Percentiles rank a stretch among this genome's conserved stretches.
phyloP scores from a whole-genome alignment of 1,140 invertebrate genomes.

The Scaptomyza graminum region DNA sequence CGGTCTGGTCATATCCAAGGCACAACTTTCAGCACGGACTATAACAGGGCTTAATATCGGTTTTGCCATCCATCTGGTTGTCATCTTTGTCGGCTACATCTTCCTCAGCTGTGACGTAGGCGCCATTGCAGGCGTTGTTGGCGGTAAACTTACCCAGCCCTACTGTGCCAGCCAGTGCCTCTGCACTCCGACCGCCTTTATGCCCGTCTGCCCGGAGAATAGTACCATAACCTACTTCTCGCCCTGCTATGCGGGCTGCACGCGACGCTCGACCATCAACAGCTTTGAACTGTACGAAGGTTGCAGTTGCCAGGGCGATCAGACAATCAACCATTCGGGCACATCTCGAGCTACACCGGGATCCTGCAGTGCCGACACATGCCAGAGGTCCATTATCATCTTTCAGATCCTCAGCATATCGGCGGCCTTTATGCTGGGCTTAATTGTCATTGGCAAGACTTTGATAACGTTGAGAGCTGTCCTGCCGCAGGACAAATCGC shows the following conservation, averaged over 20 bases:
- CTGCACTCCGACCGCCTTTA: slow-evolving; percentile 86
- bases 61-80: slow-evolving; percentile 71
- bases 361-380: slow-evolving; percentile 85
- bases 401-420: slow-evolving; percentile 85
- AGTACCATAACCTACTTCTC: slow-evolving; percentile 87
- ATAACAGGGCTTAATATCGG: slow-evolving; percentile 85
- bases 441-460: slow-evolving; percentile 85
- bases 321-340: slow-evolving; percentile 36
- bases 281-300: slow-evolving; percentile 84
- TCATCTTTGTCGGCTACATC: slow-evolving; percentile 85
- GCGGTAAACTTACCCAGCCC: slow-evolving; percentile 84
- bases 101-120: slow-evolving; percentile 86
- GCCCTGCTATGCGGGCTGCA: slow-evolving; percentile 89
- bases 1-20: slow-evolving; percentile 87
- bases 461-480: slow-evolving; percentile 86
- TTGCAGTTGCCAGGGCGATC: slow-evolving; percentile 85
- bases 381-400: slow-evolving; percentile 85
- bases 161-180: slow-evolving; percentile 87
- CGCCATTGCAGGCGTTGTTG: slow-evolving; percentile 83
- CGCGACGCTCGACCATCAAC: slow-evolving; percentile 72
- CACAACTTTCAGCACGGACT: slow-evolving; percentile 84
- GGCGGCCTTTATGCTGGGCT: slow-evolving; percentile 82
- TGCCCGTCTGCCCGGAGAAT: slow-evolving; percentile 87
- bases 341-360: slow-evolving; percentile 84
- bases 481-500: slow-evolving; percentile 85